A percentile compares a stretch with the other conserved stretches of the same genome.
Conservation (phyloP, 2,797 vertebrate genomes). For the Paramormyrops hopkinsi region DNA sequence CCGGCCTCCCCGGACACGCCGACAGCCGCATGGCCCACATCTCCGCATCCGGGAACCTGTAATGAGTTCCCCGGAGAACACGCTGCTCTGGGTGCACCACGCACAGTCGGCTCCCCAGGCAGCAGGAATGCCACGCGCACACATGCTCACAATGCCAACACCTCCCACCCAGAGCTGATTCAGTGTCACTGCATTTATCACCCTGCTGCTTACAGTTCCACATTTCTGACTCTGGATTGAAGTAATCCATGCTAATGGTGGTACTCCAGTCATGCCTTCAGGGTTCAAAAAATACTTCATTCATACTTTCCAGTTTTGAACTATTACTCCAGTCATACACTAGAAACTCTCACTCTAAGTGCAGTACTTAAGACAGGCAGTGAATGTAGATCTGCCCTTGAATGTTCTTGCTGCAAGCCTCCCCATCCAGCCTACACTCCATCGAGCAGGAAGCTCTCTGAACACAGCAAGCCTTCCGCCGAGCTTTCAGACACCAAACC, state of each 20-base stretch:
- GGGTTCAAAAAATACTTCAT: background rate
- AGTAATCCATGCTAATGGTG: background rate
- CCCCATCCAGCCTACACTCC: background rate
- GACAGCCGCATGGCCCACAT: background rate
- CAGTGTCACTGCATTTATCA: background rate
- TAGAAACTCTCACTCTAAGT: background rate
- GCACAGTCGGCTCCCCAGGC: background rate
- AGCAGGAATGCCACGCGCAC: background rate
- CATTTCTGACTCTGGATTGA: background rate
- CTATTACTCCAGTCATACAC: background rate
- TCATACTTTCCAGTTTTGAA: background rate
- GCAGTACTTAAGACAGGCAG: background rate
- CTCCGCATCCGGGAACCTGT: background rate
- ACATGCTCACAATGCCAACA: background rate
- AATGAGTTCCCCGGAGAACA: conserved; percentile 15
- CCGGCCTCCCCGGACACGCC: background rate
- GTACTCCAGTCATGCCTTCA: background rate
- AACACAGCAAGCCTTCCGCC: background rate
- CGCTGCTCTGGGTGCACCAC: background rate
- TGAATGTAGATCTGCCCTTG: background rate
- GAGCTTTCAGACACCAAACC: background rate
- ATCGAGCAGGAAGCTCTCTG: background rate
- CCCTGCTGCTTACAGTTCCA: background rate
- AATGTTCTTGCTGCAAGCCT: background rate
- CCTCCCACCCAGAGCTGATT: background rate